Conservation (phyloP, 2,113 vertebrate species). For the Bombycilla garrulus region DNA sequence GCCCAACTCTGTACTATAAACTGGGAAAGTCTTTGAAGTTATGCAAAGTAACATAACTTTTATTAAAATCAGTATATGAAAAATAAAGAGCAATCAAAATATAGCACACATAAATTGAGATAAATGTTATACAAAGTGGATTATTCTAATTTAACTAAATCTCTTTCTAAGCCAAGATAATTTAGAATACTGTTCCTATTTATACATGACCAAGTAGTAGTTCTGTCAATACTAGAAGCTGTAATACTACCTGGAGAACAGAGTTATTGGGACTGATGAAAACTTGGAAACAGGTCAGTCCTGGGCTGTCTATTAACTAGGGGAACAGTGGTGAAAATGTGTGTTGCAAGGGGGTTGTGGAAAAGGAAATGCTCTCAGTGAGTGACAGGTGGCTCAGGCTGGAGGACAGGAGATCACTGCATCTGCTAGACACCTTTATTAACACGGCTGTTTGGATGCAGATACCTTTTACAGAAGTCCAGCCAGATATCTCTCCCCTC, state of each 20-base stretch:
- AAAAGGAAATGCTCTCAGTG: accelerated
- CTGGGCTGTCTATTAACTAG: background rate
- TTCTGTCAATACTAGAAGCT: background rate
- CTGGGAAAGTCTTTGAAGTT: background rate
- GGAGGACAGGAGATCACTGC: background rate
- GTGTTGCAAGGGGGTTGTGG: background rate
- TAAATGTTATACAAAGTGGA: background rate
- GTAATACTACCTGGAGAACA: background rate
- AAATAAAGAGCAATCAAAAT: background rate
- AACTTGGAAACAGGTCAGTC: background rate
- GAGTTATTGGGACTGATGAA: background rate
- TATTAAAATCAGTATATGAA: background rate
- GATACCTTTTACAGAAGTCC: background rate
- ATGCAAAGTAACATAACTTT: background rate
- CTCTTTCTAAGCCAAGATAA: background rate
- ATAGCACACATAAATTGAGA: background rate
- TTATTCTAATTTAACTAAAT: background rate
- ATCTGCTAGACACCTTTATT: background rate
- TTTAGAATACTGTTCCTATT: background rate
- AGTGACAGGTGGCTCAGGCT: background rate
- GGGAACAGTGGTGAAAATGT: background rate
- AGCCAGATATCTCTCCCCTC: background rate
- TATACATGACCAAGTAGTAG: background rate
- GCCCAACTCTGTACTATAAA: background rate
- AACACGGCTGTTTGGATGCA: background rate